These are phyloP conservation scores for Atta colombica DNA, from an alignment of 1,140 invertebrate species.

Conservation along the genomic window DNA sequence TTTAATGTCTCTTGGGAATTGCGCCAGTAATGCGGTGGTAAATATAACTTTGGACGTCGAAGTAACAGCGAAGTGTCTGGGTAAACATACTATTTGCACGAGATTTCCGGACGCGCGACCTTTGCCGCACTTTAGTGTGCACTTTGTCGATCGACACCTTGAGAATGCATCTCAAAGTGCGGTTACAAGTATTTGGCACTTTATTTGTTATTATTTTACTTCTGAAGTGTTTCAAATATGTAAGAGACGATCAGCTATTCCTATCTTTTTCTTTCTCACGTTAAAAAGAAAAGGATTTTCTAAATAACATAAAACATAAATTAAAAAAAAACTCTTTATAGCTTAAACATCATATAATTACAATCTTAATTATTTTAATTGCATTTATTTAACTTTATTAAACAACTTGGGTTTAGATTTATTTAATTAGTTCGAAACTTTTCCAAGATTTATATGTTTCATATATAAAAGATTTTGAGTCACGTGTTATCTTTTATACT, in stretches of 20 bases:
- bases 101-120: constrained; percentile 50
- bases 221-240: neutral
- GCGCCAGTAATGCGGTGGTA: constrained; percentile 78
- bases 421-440: neutral
- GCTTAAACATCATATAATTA: neutral
- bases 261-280: neutral
- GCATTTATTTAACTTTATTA: neutral
- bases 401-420: neutral
- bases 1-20: constrained; percentile 71
- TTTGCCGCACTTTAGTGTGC: constrained; percentile 10
- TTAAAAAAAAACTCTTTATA: neutral
- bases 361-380: neutral
- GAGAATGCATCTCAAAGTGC: constrained; percentile 3
- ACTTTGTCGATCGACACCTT: constrained; percentile 21
- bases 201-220: constrained; percentile 20
- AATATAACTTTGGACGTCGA: constrained; percentile 76
- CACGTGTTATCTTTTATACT: neutral
- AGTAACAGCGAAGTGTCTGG: constrained; percentile 63
- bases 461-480: neutral
- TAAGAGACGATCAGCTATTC: neutral
- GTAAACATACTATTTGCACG: constrained; percentile 66
- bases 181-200: constrained; percentile 35
- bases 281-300: neutral
- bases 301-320: neutral
- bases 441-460: neutral